Base-by-base conservation (phyloP, 2,113 vertebrate species). In the Carassius carassius region DNA sequence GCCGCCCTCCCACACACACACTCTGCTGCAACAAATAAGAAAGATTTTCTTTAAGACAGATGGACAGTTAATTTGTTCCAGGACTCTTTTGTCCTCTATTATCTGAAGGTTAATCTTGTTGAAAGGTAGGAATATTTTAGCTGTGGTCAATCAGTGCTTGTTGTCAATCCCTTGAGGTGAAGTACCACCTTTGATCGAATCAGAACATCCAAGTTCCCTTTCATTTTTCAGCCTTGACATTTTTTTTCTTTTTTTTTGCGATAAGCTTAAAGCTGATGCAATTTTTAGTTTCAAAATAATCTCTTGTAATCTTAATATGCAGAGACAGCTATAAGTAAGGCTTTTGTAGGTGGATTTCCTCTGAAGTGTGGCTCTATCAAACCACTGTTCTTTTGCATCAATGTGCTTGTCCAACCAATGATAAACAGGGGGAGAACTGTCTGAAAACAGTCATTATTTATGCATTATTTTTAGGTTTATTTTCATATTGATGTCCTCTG, bases 81-180 rank as follows among this genome's bases (percentile, higher is more conserved):
- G 10, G 73, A 9, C 73, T 51, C 73, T 75, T 75, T 75, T 75
- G 73, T 75, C 51, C 72, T 49, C 73, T 19, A 17, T 75, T 49
- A 47, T 6, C 2, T 41, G 69, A 17, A 25, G 73, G 44, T 17
- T 75, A 14, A 35, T 51, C 49, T 25, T 29, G 11, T 10, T 51
- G 47, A 44, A 13, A 75, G 73, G 16, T 23, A 51, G 8, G 73
- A 75, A 35, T 75, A 17, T 75, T 75, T 51, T 17, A 75, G 44
- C 73, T n/a, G 6, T n/a, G n/a, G n/a, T n/a, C n/a, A n/a, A n/a
- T n/a, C n/a, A n/a, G n/a, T n/a, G n/a, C n/a, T n/a, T n/a, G 6
- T 51, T 75, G 14, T 51, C 19, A 19, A 44, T 25, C n/a, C 44
- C 51, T 75, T 49, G 7, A 49, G 44, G 12, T 51, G 13, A 75